These are phyloP conservation scores for Stenurella melanura DNA, from an alignment of 2,888 invertebrate species.

Conservation along the genomic window DNA sequence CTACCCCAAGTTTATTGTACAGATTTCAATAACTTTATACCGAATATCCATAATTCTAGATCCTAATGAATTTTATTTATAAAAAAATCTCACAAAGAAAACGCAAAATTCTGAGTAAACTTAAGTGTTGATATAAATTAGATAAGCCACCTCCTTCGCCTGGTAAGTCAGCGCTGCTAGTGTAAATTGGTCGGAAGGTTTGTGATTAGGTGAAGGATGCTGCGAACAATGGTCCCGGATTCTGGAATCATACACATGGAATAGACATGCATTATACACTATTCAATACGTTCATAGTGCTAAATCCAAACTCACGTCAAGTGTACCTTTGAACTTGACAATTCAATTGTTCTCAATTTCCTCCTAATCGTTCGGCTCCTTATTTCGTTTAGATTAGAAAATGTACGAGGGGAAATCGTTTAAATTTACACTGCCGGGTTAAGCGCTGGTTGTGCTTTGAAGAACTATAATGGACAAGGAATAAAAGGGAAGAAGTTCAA, in stretches of 20 bases:
- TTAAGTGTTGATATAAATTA: background rate
- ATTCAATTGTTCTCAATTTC: constrained; percentile 70
- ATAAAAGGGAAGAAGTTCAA: too few relatives aligned
- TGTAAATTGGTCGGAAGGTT: constrained; percentile 67
- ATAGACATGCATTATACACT: constrained; percentile 70
- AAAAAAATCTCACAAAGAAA: too few relatives aligned
- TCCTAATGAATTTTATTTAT: too few relatives aligned
- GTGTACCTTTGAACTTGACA: constrained; percentile 71
- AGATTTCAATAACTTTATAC: too few relatives aligned
- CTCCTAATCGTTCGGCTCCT: constrained; percentile 60
- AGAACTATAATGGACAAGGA: background rate
- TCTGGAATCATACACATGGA: constrained; percentile 70
- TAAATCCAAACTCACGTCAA: constrained; percentile 69
- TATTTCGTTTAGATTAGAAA: constrained; percentile 54
- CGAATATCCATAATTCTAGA: too few relatives aligned
- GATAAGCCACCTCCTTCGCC: constrained; percentile 6
- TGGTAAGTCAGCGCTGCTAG: constrained; percentile 16
- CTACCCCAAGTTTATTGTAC: too few relatives aligned
- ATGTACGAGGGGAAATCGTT: constrained; percentile 38
- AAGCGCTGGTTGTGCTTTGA: background rate
- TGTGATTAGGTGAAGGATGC: constrained; percentile 66
- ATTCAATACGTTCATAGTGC: constrained; percentile 67
- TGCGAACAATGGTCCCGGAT: constrained; percentile 70
- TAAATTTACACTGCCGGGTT: background rate
- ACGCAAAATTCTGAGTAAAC: too few relatives aligned